These are phyloP conservation scores for Craniophora ligustri DNA, from an alignment of 2,888 invertebrate genomes.

Conservation along the genomic window DNA sequence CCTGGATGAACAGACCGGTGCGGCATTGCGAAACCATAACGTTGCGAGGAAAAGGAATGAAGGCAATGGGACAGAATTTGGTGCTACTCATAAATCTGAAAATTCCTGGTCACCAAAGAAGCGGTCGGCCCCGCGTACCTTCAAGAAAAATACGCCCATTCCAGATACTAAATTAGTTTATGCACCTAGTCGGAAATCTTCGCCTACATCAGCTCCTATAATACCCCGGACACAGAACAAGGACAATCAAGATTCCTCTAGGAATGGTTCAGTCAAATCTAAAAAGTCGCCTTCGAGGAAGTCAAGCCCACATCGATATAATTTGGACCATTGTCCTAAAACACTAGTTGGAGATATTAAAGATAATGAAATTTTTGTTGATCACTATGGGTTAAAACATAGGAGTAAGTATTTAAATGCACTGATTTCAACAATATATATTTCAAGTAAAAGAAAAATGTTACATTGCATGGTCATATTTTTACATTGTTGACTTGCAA, in stretches of 20 bases:
- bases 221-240: slow-evolving; percentile 52
- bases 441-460: too few relatives aligned
- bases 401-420: slow-evolving; percentile 68
- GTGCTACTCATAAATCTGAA: slow-evolving; percentile 51
- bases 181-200: slow-evolving; percentile 57
- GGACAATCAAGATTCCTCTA: slow-evolving; percentile 51
- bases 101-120: slow-evolving; percentile 60
- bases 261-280: slow-evolving; percentile 36
- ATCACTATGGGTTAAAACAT: slow-evolving; percentile 63
- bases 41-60: slow-evolving; percentile 67
- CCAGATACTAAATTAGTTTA: slow-evolving; percentile 62
- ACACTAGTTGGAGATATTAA: slow-evolving; percentile 69
- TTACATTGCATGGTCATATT: too few relatives aligned
- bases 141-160: slow-evolving; percentile 60
- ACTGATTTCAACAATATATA: not conserved
- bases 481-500: too few relatives aligned
- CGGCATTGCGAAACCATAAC: slow-evolving; percentile 85
- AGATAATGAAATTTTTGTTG: slow-evolving; percentile 50
- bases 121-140: slow-evolving; percentile 53
- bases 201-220: slow-evolving; percentile 54
- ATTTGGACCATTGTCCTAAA: slow-evolving; percentile 68
- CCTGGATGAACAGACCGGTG: slow-evolving; percentile 92
- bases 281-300: slow-evolving; percentile 61
- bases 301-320: slow-evolving; percentile 54
- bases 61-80: slow-evolving; percentile 49